Base-by-base conservation (phyloP, 2,888 invertebrate genomes). In the Balanococcus diminutus region DNA sequence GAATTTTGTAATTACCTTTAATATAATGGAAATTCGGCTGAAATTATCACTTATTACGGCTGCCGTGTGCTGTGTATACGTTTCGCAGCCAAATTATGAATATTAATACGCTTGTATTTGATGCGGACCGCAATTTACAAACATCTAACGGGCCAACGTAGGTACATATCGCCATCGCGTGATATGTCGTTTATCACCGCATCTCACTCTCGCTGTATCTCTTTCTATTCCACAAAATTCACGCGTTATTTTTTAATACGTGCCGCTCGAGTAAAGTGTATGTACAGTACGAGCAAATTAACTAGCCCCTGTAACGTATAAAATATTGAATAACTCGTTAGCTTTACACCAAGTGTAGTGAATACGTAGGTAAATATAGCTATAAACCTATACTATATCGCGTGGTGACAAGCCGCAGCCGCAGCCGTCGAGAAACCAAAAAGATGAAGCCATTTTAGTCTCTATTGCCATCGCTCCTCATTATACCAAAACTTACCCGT, bases 41-140 rank as follows among this genome's bases (percentile, higher is more conserved):
- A 72, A 72, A 72, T 72, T 72, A 72, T 72, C 72, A 72, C 72
- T 72, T 72, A 72, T n/a, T 72, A 31, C 72, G 14, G 19, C 72
- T 14, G 25, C 72, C 72, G 31, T n/a, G 16, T 16, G 67, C 72
- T 2, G 72, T 22, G 19, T 56, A 42, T 42, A 56, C 56, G 56
- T 56, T 22, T 56, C 56, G 56, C 56, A 56, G 56, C 56, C 14
- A 14, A 72, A 31, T 72, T 72, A 72, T 72, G 72, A 72, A 72
- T 72, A 72, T 72, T 72, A 72, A 72, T 72, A 72, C 72, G 31
- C 16, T 31, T 31, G 72, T 31, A 72, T 72, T 72, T 72, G 72
- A 72, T 72, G 28, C 72, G 31, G 72, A 56, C 72, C 72, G 72
- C 72, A 72, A 72, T 72, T 72, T 72, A 72, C 31, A 72, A 72